These are phyloP conservation scores for Hanleya hanleyi DNA, from an alignment of 2,888 invertebrate genomes.

Conservation along the genomic window DNA sequence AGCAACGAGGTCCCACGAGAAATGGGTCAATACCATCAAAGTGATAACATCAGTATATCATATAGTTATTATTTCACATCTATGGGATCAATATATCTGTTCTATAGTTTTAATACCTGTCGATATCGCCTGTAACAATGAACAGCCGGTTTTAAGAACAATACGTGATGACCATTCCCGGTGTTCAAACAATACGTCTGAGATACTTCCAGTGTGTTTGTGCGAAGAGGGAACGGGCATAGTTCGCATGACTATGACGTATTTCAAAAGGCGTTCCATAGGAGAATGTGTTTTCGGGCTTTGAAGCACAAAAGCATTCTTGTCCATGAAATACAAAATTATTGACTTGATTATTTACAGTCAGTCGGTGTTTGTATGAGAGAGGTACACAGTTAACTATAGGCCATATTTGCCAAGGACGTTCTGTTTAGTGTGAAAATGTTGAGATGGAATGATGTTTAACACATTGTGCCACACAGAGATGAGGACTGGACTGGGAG, in stretches of 20 bases:
- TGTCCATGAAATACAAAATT: conserved; percentile 1
- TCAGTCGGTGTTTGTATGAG: not conserved
- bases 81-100: no score
- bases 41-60: no score
- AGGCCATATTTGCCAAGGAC: no score
- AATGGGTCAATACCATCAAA: no score
- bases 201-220: not conserved
- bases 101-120: no score
- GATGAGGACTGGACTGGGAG: no score
- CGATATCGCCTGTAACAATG: not conserved
- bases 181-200: not conserved
- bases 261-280: not conserved
- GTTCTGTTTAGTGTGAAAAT: no score
- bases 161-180: not conserved
- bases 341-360: conserved; percentile 1
- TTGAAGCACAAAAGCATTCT: conserved; percentile 2
- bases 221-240: not conserved
- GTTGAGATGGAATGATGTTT: no score
- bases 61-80: no score
- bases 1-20: not conserved
- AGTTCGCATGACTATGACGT: not conserved
- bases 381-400: no score
- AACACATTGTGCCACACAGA: no score
- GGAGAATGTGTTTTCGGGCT: not conserved
- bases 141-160: not conserved